Conservation (phyloP, 2,888 invertebrate genomes). For the Polietes domitor region DNA sequence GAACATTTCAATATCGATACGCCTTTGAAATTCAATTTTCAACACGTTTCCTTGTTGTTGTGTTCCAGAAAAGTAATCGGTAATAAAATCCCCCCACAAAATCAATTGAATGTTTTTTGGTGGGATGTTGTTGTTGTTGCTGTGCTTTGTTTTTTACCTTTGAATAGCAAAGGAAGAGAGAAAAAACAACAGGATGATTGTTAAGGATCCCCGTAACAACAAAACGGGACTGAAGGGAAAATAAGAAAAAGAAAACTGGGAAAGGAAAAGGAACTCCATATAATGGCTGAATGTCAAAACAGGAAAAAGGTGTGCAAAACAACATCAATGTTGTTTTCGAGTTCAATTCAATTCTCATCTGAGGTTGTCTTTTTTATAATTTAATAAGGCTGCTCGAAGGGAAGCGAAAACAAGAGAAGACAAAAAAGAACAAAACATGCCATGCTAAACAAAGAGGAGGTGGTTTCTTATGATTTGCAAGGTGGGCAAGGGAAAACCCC, state of each 20-base stretch:
- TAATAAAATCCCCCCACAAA: constrained; percentile 56
- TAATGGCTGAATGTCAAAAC: constrained; percentile 60
- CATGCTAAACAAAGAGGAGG: constrained; percentile 58
- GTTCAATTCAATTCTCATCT: constrained; percentile 17
- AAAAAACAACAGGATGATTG: constrained; percentile 27
- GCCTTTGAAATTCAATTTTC: constrained; percentile 70
- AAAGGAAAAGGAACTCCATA: constrained; percentile 48
- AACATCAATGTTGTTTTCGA: constrained; percentile 58
- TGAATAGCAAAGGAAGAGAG: constrained; percentile 34
- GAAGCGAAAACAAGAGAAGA: neutral
- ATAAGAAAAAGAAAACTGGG: neutral
- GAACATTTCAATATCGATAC: constrained; percentile 52
- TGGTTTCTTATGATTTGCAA: constrained; percentile 8
- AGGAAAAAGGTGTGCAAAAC: constrained; percentile 67
- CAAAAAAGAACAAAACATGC: constrained; percentile 29
- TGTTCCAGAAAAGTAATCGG: constrained; percentile 18
- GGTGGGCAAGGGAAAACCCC: constrained; percentile 23
- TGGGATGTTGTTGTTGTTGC: neutral
- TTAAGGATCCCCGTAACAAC: constrained; percentile 52
- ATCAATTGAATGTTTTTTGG: constrained; percentile 61
- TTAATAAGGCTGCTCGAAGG: constrained; percentile 49
- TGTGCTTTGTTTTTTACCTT: constrained; percentile 46
- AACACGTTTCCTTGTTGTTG: constrained; percentile 52
- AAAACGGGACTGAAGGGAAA: neutral
- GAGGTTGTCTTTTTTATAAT: constrained; percentile 51